Evolutionary conservation across 2,797 vertebrate species (phyloP).

Genomic region (Melanogrammus aeglefinus): DNA sequence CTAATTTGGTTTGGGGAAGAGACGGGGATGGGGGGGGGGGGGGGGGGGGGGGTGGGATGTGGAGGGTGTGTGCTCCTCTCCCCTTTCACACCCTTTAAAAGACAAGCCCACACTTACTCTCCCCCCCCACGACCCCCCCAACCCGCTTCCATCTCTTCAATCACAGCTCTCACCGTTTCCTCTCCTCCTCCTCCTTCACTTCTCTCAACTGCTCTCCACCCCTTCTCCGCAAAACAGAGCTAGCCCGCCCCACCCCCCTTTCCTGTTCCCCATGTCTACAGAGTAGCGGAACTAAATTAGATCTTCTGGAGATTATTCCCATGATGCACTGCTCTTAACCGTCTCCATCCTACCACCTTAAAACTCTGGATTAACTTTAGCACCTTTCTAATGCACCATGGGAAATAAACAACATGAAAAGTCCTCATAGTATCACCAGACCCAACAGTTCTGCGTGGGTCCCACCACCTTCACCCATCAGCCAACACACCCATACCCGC

Average conservation of each 20-base stretch:
- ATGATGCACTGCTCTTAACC: neutral
- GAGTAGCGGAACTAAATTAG: no score
- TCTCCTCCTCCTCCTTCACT: no score
- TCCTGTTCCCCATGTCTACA: no score
- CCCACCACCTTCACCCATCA: slow-evolving; percentile 34
- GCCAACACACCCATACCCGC: slow-evolving; percentile 24
- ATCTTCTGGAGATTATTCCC: neutral
- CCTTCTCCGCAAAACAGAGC: no score
- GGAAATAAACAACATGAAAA: no score
- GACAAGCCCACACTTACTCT: slow-evolving; percentile 30
- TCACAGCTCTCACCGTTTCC: no score
- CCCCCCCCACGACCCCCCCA: neutral
- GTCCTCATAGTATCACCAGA: slow-evolving; percentile 21
- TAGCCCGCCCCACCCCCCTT: no score
- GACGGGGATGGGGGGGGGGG: slow-evolving; percentile 1
- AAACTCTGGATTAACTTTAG: no score
- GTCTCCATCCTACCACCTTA: neutral
- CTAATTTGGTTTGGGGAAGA: slow-evolving; percentile 45
- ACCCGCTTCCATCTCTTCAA: no score
- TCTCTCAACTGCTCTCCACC: no score
- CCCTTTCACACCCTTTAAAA: slow-evolving; percentile 33
- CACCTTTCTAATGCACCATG: no score
- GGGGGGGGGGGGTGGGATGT: slow-evolving; percentile 28
- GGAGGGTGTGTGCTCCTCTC: slow-evolving; percentile 25
- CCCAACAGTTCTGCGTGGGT: slow-evolving; percentile 41